Evolutionary conservation across 1,140 invertebrate species (phyloP).

Genomic region (Dendroctonus ponderosae): DNA sequence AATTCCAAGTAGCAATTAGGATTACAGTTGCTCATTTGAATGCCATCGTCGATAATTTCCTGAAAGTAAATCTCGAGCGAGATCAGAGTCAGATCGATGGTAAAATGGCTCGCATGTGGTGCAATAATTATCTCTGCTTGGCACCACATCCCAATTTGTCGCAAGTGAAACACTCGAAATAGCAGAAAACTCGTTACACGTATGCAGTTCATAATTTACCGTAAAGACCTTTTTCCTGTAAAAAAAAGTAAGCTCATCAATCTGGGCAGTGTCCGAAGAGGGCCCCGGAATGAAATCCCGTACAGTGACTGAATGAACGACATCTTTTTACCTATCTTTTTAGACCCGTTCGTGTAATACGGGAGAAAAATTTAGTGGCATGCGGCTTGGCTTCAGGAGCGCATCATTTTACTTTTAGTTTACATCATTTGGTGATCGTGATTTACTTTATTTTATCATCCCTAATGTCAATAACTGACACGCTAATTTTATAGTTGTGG

Average conservation of each 20-base stretch:
- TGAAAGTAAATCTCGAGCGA: no score
- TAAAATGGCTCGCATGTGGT: no score
- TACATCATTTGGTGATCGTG: no score
- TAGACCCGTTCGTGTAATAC: constrained; percentile 8
- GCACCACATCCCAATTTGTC: constrained; percentile 4
- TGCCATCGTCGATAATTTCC: no score
- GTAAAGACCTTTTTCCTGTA: constrained; percentile 10
- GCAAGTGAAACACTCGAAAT: background rate
- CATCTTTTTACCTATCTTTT: constrained; percentile 19
- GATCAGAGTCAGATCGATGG: no score
- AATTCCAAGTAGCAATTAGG: no score
- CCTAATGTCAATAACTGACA: no score
- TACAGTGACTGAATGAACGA: constrained; percentile 18
- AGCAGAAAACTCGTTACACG: constrained; percentile 12
- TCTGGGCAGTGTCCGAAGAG: constrained; percentile 20
- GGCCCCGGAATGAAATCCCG: constrained; percentile 18
- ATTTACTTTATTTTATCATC: no score
- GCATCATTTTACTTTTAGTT: background rate
- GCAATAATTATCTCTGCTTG: no score
- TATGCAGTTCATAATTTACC: constrained; percentile 19
- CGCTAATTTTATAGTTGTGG: no score
- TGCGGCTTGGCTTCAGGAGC: background rate
- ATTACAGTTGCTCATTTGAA: no score
- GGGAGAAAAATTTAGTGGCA: constrained; percentile 7
- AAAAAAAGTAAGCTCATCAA: constrained; percentile 20